Evolutionary conservation across 2,113 vertebrate genomes (phyloP).

Genomic region (Mormyrus iriodes): DNA sequence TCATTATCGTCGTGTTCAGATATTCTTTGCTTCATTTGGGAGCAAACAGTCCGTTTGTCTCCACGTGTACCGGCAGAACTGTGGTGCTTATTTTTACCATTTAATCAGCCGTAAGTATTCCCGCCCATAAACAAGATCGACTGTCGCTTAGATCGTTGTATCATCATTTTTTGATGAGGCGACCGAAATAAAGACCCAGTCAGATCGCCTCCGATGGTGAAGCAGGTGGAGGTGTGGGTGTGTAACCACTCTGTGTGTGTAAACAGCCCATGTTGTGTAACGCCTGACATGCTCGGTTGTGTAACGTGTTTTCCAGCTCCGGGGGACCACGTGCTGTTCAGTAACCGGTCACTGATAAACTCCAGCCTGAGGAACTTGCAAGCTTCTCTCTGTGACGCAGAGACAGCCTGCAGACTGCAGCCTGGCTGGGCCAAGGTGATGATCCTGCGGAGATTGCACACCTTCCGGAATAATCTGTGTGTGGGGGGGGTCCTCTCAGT

Average conservation of each 20-base stretch:
- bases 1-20: neutral
- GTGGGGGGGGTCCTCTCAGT: neutral
- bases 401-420: constrained; percentile 75
- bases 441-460: neutral
- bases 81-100: neutral
- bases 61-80: neutral
- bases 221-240: neutral
- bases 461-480: neutral
- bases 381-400: constrained; percentile 72
- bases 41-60: neutral
- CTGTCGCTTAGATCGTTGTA: neutral
- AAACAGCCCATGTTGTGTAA: neutral
- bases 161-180: neutral
- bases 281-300: neutral
- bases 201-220: neutral
- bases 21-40: no score
- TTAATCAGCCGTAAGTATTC: neutral
- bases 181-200: neutral
- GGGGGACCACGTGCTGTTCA: constrained; percentile 78
- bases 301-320: constrained; percentile 63
- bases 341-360: constrained; percentile 85
- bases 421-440: constrained; percentile 82
- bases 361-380: constrained; percentile 75
- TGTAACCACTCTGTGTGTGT: neutral
- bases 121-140: neutral